These are phyloP conservation scores for Pseudorhombus dupliciocellatus DNA, from an alignment of 2,113 vertebrate genomes.

Conservation along the genomic window DNA sequence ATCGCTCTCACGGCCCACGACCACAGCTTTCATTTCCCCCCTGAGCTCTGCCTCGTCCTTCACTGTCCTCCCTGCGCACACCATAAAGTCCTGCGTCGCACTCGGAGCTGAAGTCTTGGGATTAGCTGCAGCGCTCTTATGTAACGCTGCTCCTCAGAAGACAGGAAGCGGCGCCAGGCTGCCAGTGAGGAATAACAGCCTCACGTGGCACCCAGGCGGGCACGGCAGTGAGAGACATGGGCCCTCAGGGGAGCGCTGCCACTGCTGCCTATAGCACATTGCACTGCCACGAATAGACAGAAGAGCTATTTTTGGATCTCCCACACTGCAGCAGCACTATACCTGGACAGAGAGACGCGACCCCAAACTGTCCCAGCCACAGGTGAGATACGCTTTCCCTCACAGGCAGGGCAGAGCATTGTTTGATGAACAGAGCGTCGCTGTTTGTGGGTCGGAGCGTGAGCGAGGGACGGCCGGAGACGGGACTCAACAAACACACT, in stretches of 20 bases:
- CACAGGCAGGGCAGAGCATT: not conserved
- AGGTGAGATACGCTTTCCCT: constrained; percentile 42
- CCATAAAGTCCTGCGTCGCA: constrained; percentile 18
- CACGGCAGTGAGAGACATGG: constrained; percentile 38
- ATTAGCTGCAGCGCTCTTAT: constrained; percentile 70
- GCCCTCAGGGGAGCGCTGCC: constrained; percentile 32
- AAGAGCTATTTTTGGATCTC: constrained; percentile 59
- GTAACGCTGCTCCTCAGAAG: constrained; percentile 63
- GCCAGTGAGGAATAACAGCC: constrained; percentile 46
- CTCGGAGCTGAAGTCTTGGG: constrained; percentile 41
- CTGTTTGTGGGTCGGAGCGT: constrained; percentile 34
- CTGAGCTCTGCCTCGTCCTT: constrained; percentile 38
- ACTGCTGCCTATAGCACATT: constrained; percentile 50
- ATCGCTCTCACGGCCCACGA: constrained; percentile 4
- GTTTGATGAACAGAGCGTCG: constrained; percentile 45
- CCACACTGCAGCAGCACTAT: constrained; percentile 39
- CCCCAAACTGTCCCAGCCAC: constrained; percentile 49
- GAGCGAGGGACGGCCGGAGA: constrained; percentile 39
- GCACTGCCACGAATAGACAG: constrained; percentile 59
- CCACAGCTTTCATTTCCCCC: constrained; percentile 30
- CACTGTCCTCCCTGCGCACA: constrained; percentile 43
- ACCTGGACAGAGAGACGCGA: constrained; percentile 45
- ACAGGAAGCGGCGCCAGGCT: constrained; percentile 50
- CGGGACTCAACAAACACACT: constrained; percentile 37
- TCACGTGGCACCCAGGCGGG: constrained; percentile 51